phyloP scores from a whole-genome alignment of 2,797 vertebrate genomes.

The Numenius phaeopus region DNA sequence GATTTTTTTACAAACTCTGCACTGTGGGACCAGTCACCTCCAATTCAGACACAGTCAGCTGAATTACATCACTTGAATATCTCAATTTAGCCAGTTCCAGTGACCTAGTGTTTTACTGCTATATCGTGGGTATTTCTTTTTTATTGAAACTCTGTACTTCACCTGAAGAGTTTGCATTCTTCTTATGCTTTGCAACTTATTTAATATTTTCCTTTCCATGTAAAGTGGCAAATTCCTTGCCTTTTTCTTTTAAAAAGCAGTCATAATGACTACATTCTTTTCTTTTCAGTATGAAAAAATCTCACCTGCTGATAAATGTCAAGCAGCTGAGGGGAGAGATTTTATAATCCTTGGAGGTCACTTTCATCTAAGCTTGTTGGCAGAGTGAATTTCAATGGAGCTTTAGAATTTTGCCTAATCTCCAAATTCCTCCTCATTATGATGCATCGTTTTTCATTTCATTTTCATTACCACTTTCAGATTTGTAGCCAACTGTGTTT shows the following conservation, averaged over 20 bases:
- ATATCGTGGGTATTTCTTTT: background rate
- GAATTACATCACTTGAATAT: background rate
- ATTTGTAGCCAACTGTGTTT: background rate
- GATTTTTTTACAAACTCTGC: background rate
- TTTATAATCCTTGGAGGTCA: background rate
- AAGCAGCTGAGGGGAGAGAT: background rate
- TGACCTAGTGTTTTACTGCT: background rate
- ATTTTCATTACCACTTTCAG: background rate
- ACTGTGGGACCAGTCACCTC: background rate
- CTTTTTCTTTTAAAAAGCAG: background rate
- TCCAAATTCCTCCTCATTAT: background rate
- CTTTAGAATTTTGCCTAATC: background rate
- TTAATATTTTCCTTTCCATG: background rate
- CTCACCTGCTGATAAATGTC: background rate
- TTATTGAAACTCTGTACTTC: background rate
- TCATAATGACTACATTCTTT: background rate
- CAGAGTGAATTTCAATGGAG: background rate
- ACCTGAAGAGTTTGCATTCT: background rate
- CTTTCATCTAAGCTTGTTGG: background rate
- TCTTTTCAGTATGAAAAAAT: background rate
- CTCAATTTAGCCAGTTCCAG: background rate
- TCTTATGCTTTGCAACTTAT: background rate
- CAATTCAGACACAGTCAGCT: background rate
- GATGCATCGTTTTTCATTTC: background rate
- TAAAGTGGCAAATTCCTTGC: background rate